Percentiles rank a stretch among this genome's conserved stretches.
Conservation (phyloP, 2,888 invertebrate species). For the Cephus spinipes region DNA sequence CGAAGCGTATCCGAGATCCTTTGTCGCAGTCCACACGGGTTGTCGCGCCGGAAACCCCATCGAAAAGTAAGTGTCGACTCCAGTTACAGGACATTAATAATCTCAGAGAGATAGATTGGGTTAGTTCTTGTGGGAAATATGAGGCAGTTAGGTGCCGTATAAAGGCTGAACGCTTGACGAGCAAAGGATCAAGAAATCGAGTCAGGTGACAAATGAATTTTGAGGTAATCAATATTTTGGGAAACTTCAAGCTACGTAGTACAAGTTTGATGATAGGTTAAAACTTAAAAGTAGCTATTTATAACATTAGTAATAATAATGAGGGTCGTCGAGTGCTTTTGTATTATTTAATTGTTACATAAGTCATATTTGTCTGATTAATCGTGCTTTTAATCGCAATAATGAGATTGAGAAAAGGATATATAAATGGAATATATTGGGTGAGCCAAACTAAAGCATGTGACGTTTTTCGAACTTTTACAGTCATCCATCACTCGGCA, state of each 20-base stretch:
- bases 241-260: not conserved
- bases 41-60: conserved; percentile 36
- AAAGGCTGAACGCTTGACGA: not conserved
- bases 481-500: not conserved
- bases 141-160: not conserved
- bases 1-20: conserved; percentile 74
- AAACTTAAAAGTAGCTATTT: not conserved
- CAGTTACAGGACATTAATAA: not conserved
- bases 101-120: not conserved
- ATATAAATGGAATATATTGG: not conserved
- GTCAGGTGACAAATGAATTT: no score
- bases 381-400: not conserved
- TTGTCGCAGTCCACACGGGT: conserved; percentile 46
- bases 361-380: not conserved
- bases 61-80: conserved; percentile 47
- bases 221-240: no score
- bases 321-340: not conserved
- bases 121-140: not conserved
- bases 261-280: not conserved
- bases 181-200: not conserved
- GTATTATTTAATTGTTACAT: not conserved
- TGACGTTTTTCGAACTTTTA: not conserved
- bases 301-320: not conserved
- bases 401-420: no score
- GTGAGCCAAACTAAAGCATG: not conserved